These are phyloP conservation scores for Ciconia boyciana DNA, from an alignment of 2,113 vertebrate species.

Conservation along the genomic window DNA sequence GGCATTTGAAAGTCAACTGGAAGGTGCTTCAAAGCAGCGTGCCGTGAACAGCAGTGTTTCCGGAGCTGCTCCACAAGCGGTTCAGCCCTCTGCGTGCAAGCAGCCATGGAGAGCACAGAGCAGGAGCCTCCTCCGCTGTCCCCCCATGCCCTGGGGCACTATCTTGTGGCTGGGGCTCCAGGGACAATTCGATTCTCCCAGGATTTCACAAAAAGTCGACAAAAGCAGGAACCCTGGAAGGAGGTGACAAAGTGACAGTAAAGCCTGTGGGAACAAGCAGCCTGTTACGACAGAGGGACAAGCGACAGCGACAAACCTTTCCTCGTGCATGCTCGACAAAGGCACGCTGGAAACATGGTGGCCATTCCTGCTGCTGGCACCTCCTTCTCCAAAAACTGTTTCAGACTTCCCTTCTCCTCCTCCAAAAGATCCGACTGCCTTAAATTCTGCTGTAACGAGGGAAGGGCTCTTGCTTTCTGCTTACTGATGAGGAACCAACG, in stretches of 20 bases:
- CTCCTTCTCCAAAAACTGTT: neutral
- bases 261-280: conserved; percentile 18
- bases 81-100: neutral
- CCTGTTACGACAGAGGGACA: neutral
- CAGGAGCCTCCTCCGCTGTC: neutral
- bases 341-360: neutral
- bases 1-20: neutral
- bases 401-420: neutral
- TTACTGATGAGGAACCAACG: conserved; percentile 17
- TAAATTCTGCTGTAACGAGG: neutral
- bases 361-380: neutral
- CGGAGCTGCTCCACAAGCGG: accelerated
- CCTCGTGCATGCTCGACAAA: neutral
- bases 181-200: neutral
- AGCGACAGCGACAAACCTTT: conserved; percentile 27
- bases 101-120: neutral
- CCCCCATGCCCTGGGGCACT: neutral
- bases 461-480: conserved; percentile 6
- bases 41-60: accelerated
- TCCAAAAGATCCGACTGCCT: neutral
- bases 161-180: neutral
- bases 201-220: neutral
- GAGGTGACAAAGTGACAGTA: neutral
- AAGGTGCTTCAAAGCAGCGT: neutral
- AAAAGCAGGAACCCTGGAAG: conserved; percentile 1